Evolutionary conservation across 2,113 vertebrate genomes (phyloP).

Genomic region (Mus pahari): DNA sequence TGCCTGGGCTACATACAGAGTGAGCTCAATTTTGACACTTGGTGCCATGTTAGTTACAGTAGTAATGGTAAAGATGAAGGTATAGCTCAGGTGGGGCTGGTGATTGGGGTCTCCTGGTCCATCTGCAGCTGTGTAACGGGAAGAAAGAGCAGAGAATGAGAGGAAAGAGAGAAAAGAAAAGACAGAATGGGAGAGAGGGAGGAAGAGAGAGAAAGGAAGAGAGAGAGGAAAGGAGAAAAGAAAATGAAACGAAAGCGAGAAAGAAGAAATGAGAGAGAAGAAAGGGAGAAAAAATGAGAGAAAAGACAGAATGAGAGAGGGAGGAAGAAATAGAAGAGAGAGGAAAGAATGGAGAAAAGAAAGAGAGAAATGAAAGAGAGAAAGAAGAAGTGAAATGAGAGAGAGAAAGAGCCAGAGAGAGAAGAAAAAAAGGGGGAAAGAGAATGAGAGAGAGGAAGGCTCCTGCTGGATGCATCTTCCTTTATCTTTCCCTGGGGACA

Average conservation of each 20-base stretch:
- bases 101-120: background rate
- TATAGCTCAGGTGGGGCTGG: background rate
- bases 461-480: background rate
- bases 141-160: background rate
- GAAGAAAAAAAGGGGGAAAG: too few relatives aligned
- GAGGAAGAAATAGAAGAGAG: background rate
- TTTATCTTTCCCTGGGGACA: background rate
- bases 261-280: too few relatives aligned
- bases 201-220: background rate
- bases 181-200: background rate
- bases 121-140: background rate
- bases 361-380: background rate
- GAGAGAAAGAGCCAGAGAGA: background rate
- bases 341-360: too few relatives aligned
- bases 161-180: background rate
- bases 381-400: background rate
- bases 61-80: background rate
- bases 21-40: background rate
- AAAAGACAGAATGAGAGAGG: too few relatives aligned
- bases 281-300: too few relatives aligned
- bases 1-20: background rate
- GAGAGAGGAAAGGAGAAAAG: background rate
- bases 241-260: background rate
- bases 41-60: too few relatives aligned
- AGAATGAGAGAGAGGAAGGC: background rate